Percentiles rank a stretch among this genome's conserved stretches.
Evolutionary conservation across 2,113 vertebrate species (phyloP).

Genomic region (Pterocles burchelli): DNA sequence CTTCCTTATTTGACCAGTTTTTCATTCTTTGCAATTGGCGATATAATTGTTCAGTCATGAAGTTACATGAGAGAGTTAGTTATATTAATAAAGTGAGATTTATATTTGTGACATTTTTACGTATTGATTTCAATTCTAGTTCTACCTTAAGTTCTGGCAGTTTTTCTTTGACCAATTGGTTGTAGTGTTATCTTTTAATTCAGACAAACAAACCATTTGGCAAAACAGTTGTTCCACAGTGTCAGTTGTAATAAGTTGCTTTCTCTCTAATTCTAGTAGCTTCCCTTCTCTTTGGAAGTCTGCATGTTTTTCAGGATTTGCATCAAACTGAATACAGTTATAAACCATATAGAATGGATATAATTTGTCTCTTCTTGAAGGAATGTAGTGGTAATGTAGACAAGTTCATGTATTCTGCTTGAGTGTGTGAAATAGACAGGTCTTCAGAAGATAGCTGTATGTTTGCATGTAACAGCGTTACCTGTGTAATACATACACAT

Average conservation of each 20-base stretch:
- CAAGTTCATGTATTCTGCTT: not conserved
- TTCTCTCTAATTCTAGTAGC: not conserved
- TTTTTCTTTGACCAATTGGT: not conserved
- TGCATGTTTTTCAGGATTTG: not conserved
- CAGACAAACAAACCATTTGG: not conserved
- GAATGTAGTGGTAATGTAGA: not conserved
- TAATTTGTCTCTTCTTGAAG: not conserved
- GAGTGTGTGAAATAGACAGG: not conserved
- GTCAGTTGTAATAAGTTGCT: not conserved
- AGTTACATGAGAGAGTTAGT: not conserved
- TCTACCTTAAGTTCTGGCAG: not conserved
- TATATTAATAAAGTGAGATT: not conserved
- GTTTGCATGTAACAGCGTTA: not conserved
- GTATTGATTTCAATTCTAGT: not conserved
- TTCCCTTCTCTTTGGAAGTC: not conserved
- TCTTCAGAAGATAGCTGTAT: not conserved
- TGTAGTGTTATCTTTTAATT: not conserved
- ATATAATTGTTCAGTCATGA: not conserved
- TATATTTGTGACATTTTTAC: not conserved
- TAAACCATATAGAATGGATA: not conserved
- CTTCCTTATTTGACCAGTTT: not conserved
- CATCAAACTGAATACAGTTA: not conserved
- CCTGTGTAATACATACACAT: not conserved
- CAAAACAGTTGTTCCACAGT: not conserved
- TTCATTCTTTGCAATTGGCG: not conserved